Percentiles rank a stretch among this genome's conserved stretches.
Conservation (phyloP, 2,797 vertebrate species). For the Eidolon dupreanum region DNA sequence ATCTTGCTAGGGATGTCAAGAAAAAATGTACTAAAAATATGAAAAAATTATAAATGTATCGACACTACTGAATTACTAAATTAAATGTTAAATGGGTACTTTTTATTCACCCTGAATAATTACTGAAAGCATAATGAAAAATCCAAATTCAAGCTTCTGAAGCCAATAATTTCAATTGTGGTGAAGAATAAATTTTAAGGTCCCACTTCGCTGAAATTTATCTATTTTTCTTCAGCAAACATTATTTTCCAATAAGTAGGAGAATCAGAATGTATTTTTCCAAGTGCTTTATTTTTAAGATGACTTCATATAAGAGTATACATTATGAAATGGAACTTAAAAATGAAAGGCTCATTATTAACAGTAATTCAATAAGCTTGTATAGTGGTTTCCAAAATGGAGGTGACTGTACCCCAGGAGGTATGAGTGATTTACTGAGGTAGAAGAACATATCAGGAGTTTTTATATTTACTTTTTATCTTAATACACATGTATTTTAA, state of each 20-base stretch:
- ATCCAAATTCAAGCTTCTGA: conserved; percentile 23
- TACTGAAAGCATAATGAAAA: conserved; percentile 15
- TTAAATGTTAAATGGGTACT: background rate
- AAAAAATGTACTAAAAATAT: background rate
- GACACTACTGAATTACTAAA: background rate
- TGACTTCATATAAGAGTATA: background rate
- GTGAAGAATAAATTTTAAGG: background rate
- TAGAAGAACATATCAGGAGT: background rate
- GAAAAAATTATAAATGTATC: background rate
- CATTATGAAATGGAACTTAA: conserved; percentile 5
- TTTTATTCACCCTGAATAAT: conserved; percentile 3
- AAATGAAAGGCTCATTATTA: conserved; percentile 1
- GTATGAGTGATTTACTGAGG: background rate
- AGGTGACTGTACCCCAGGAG: background rate
- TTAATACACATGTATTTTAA: background rate
- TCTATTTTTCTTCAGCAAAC: background rate
- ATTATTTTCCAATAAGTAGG: background rate
- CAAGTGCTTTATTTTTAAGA: conserved; percentile 40
- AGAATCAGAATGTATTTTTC: conserved; percentile 3
- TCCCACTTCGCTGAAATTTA: background rate
- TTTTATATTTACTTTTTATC: background rate
- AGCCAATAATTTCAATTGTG: background rate
- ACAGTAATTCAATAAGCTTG: background rate
- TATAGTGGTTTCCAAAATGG: background rate
- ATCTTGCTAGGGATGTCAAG: background rate